These are phyloP conservation scores for Tetramorium bicarinatum DNA, from an alignment of 2,888 invertebrate genomes.

Conservation along the genomic window DNA sequence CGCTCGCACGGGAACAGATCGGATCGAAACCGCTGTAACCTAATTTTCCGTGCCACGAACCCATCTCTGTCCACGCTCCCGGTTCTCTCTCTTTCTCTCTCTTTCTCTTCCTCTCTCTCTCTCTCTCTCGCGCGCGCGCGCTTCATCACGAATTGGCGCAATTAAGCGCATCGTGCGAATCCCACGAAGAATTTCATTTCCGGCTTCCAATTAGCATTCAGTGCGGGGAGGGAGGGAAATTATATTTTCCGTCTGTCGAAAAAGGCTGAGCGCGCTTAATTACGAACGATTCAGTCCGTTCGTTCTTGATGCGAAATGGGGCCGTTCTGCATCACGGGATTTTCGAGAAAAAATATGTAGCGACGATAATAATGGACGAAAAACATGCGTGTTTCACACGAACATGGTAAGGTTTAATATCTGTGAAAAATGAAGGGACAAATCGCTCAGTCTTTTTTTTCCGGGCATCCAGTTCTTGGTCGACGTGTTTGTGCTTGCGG, in stretches of 20 bases:
- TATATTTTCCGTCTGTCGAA: constrained; percentile 46
- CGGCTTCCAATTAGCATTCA: constrained; percentile 50
- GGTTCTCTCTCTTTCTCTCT: not conserved
- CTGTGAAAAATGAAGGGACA: constrained; percentile 6
- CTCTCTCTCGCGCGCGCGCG: not conserved
- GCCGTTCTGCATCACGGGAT: not conserved
- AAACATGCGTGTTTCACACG: not conserved
- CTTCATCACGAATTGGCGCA: constrained; percentile 51
- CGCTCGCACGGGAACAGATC: constrained; percentile 64
- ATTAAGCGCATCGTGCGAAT: constrained; percentile 54
- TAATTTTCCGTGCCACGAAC: constrained; percentile 61
- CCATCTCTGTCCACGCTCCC: not conserved
- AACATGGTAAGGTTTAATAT: not conserved
- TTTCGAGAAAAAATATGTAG: not conserved
- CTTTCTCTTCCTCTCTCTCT: constrained; percentile 16
- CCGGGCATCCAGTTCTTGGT: not conserved
- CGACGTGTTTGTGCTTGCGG: not conserved
- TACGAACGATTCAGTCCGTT: constrained; percentile 37
- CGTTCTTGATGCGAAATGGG: not conserved
- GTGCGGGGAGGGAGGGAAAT: constrained; percentile 12
- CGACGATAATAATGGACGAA: not conserved
- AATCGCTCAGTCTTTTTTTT: constrained; percentile 3
- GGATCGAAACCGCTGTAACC: constrained; percentile 68
- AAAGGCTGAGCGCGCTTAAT: constrained; percentile 36
- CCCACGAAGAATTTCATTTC: constrained; percentile 52